Evolutionary conservation across 2,113 vertebrate genomes (phyloP), one percentile per base, ranked within the genome.

Genomic region (Clupea harengus): DNA sequence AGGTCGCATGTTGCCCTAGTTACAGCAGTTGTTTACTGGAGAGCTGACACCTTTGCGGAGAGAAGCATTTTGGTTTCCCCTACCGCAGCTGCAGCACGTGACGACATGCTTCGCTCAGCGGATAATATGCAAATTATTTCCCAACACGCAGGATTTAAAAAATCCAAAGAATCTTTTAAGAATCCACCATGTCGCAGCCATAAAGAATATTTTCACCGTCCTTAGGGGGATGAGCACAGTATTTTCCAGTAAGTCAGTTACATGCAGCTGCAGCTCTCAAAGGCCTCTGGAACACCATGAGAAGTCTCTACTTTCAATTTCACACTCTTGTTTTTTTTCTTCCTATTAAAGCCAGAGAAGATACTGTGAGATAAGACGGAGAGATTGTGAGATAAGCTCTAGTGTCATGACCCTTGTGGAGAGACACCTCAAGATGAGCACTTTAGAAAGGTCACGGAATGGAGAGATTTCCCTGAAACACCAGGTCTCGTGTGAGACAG

Each of bases 1-100:
- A 39, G 93, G 93, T 46, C 82, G 94, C 91, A 90, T 94, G 83
- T 89, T 88, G 78, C 78, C 60, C 72, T 85, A 25, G 75, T 78
- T 88, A 13, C 83, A 52, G 50, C 44, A 46, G 45, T 49, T 86
- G 87, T 89, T 86, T 82, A 81, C 82, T 32, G 47, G n/a, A 84
- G 81, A 57, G 13, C 18, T 11, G 13, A 57, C 49, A 57, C 52
- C 11, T 83, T 87, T 80, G 49, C 64, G 46, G 57, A 82, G 86
- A 86, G 87, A 89, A 91, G 87, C 86, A 86, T 85, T 64, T 67
- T 85, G 90, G 90, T 86, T 91, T 91, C 90, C 90, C 88, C 85
- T 78, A 50, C 83, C 80, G 8, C 64, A 67, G 64, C n/a, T 67
- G 64, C 64, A 10, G 9, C 10, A 1, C 64, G 11, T 67, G n/a